Percentiles rank a stretch among this genome's conserved stretches.
Evolutionary conservation across 2,113 vertebrate genomes (phyloP).

Genomic region (Sapayoa aenigma): DNA sequence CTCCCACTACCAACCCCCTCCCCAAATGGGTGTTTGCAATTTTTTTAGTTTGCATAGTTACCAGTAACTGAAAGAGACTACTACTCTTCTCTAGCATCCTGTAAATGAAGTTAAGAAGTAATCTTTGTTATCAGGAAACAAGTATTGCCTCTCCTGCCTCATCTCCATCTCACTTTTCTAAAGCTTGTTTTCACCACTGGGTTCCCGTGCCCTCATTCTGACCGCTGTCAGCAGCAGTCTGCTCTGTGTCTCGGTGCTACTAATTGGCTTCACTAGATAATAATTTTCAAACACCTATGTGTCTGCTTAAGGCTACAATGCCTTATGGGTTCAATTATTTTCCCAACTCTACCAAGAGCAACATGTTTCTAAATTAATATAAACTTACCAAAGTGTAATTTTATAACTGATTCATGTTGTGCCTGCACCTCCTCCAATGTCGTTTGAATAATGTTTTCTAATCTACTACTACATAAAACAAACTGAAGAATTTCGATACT

Average conservation of each 20-base stretch:
- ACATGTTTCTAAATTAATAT: not conserved
- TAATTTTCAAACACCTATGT: not conserved
- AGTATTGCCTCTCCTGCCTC: not conserved
- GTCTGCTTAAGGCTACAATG: not conserved
- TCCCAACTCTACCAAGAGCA: not conserved
- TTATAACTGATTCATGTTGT: not conserved
- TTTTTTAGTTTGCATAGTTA: not conserved
- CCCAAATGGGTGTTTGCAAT: not conserved
- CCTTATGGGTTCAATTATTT: not conserved
- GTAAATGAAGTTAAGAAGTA: not conserved
- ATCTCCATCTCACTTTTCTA: not conserved
- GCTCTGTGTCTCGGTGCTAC: accelerated
- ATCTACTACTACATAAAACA: not conserved
- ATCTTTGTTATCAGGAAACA: not conserved
- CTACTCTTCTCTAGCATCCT: not conserved
- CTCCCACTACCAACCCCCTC: accelerated
- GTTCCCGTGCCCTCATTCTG: not conserved
- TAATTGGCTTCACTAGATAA: not conserved
- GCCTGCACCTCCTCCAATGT: not conserved
- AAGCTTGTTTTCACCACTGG: not conserved
- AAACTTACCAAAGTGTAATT: not conserved
- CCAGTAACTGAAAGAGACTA: not conserved
- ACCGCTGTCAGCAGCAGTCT: not conserved
- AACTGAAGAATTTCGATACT: not conserved
- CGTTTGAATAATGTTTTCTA: not conserved